Conservation (phyloP, 2,888 invertebrate genomes). For the Hypomecis atomaria region DNA sequence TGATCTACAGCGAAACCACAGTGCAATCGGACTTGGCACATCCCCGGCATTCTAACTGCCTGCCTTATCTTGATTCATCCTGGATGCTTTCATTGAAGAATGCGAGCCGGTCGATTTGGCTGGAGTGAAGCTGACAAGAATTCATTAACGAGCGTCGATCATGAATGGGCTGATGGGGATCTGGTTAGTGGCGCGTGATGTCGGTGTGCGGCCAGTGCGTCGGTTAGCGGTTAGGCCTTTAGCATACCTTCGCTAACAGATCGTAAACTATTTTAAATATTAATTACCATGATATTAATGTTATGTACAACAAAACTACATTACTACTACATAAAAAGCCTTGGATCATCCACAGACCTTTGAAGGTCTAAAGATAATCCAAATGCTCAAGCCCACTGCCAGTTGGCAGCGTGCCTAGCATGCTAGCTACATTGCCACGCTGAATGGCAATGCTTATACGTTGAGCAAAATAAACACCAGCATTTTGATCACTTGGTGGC, state of each 20-base stretch:
- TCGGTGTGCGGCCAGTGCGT: slow-evolving; percentile 26
- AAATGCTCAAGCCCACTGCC: no score
- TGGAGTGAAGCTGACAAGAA: slow-evolving; percentile 63
- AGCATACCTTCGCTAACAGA: slow-evolving; percentile 1
- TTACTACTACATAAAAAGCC: no score
- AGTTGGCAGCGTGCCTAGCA: no score
- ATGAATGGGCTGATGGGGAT: slow-evolving; percentile 75
- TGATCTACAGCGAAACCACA: slow-evolving; percentile 54
- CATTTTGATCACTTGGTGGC: no score
- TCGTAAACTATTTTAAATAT: background rate
- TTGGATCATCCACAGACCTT: no score
- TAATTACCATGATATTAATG: no score
- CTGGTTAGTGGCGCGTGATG: slow-evolving; percentile 60
- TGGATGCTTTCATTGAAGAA: slow-evolving; percentile 64
- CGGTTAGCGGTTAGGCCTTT: background rate
- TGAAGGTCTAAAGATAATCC: no score
- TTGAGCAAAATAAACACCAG: no score
- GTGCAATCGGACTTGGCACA: slow-evolving; percentile 73
- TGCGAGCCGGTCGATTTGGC: slow-evolving; percentile 66
- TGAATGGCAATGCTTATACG: no score
- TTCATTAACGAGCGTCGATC: slow-evolving; percentile 65
- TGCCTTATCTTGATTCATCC: slow-evolving; percentile 78
- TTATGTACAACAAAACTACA: no score
- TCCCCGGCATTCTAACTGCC: slow-evolving; percentile 76
- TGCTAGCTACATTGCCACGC: no score